These are phyloP conservation scores for Mormyrops attenuatus DNA, from an alignment of 2,797 vertebrate species.

Conservation along the genomic window DNA sequence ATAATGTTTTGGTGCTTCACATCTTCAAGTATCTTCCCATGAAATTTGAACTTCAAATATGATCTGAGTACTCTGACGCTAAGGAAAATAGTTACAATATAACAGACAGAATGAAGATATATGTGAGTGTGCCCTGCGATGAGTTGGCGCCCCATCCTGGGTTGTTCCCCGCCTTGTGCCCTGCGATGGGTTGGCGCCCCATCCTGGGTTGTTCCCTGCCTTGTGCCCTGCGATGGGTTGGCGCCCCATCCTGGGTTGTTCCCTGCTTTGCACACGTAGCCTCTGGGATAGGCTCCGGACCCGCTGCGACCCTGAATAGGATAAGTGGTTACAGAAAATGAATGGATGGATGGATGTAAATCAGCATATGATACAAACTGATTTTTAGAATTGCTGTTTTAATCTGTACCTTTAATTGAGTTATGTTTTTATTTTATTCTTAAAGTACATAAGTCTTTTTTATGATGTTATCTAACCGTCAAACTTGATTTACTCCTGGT, in stretches of 20 bases:
- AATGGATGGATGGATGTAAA: neutral
- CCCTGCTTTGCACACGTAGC: neutral
- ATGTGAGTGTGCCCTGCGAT: no score
- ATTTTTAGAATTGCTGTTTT: neutral
- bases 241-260: no score
- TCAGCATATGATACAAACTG: neutral
- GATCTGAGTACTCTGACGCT: neutral
- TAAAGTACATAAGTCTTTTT: neutral
- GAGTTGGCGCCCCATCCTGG: neutral
- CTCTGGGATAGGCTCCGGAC: neutral
- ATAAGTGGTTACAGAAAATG: neutral
- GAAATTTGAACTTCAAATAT: neutral
- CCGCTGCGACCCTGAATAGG: neutral
- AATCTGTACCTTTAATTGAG: neutral
- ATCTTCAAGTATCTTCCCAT: neutral
- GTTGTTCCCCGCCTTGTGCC: neutral
- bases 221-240: no score
- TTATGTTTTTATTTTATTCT: neutral
- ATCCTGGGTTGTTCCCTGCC: no score
- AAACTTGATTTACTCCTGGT: neutral
- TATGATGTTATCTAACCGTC: neutral
- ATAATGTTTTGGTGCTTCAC: neutral
- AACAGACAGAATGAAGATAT: neutral
- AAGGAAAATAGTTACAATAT: neutral
- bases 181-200: no score